Conservation (phyloP, 2,888 invertebrate genomes). For the Ramazzottius varieornatus region DNA sequence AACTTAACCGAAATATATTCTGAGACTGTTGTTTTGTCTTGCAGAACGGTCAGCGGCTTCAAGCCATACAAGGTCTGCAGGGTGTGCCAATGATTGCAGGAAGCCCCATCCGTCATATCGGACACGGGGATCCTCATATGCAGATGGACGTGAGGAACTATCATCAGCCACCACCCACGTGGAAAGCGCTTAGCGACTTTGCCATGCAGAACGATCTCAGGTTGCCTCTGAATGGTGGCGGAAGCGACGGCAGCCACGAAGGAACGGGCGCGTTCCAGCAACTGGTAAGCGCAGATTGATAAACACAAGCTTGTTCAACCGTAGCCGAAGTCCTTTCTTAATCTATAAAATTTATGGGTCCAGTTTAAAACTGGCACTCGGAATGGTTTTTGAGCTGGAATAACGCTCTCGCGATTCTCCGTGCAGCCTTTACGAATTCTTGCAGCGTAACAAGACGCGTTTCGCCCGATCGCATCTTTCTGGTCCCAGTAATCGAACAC, state of each 20-base stretch:
- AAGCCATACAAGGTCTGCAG: slow-evolving; percentile 70
- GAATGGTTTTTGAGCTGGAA: too few relatives aligned
- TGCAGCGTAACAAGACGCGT: too few relatives aligned
- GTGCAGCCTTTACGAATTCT: too few relatives aligned
- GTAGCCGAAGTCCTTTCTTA: too few relatives aligned
- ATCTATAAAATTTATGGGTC: too few relatives aligned
- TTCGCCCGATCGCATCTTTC: too few relatives aligned
- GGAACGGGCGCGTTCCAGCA: background rate
- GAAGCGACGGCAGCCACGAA: background rate
- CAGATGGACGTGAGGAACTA: slow-evolving; percentile 70
- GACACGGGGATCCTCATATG: slow-evolving; percentile 34
- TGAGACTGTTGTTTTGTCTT: slow-evolving; percentile 12
- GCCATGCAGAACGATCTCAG: slow-evolving; percentile 76
- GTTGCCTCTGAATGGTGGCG: slow-evolving; percentile 20
- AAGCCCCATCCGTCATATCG: slow-evolving; percentile 33
- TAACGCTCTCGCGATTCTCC: too few relatives aligned
- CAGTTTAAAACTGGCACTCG: too few relatives aligned
- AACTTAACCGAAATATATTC: too few relatives aligned
- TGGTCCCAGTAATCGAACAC: too few relatives aligned
- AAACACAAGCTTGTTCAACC: too few relatives aligned
- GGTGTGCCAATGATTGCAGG: slow-evolving; percentile 93
- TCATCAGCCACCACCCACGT: slow-evolving; percentile 47
- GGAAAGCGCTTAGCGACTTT: slow-evolving; percentile 87
- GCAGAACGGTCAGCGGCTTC: slow-evolving; percentile 74
- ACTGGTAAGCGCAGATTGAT: slow-evolving; percentile 2